A percentile compares a stretch with the other conserved stretches of the same genome.
Conservation (phyloP, 2,888 invertebrate species). For the Andrena praecox region DNA sequence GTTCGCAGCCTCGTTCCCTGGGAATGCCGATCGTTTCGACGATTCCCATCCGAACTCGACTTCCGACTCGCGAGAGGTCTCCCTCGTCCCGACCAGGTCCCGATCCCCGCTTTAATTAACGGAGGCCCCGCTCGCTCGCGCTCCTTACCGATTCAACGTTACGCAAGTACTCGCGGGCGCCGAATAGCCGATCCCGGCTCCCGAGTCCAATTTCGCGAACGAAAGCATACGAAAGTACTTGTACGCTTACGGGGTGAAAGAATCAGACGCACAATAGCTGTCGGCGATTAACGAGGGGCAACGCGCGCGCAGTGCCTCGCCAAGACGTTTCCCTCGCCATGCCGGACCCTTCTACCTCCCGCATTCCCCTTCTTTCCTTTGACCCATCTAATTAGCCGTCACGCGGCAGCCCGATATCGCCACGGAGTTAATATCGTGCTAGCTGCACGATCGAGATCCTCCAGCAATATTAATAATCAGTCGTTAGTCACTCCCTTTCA, state of each 20-base stretch:
- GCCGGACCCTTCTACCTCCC: slow-evolving; percentile 14
- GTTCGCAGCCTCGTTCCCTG: neutral
- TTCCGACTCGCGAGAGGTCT: neutral
- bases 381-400: slow-evolving; percentile 70
- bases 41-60: neutral
- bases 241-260: neutral
- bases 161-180: neutral
- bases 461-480: slow-evolving; percentile 73
- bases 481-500: slow-evolving; percentile 72
- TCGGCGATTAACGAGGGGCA: slow-evolving; percentile 52
- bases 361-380: slow-evolving; percentile 46
- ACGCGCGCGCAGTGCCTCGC: slow-evolving; percentile 23
- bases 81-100: neutral
- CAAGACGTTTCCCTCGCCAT: slow-evolving; percentile 36
- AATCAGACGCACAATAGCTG: slow-evolving; percentile 21
- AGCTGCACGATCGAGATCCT: slow-evolving; percentile 70
- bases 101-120: slow-evolving; percentile 4
- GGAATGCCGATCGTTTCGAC: slow-evolving; percentile 6
- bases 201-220: neutral
- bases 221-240: neutral
- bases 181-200: neutral
- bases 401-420: slow-evolving; percentile 65
- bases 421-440: slow-evolving; percentile 61
- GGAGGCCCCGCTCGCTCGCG: neutral
- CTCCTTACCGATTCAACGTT: neutral